Percentiles rank a stretch among this genome's conserved stretches.
phyloP scores from a whole-genome alignment of 2,888 invertebrate genomes.

The Resseliella maxima region DNA sequence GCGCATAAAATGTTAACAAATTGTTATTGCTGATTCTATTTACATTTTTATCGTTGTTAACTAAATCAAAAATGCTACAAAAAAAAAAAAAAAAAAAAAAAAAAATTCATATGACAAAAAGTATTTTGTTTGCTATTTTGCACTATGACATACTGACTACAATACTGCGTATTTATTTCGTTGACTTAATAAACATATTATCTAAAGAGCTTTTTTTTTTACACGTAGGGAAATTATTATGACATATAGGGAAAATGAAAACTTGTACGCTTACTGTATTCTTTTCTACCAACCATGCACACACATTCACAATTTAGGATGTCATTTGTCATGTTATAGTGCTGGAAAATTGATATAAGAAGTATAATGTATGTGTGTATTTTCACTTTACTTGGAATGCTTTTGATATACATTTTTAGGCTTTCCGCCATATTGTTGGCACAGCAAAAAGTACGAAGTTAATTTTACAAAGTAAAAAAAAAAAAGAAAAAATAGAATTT shows the following conservation, averaged over 20 bases:
- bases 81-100: background rate
- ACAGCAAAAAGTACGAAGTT: constrained; percentile 34
- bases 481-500: no score
- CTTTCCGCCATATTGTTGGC: constrained; percentile 48
- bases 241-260: no score
- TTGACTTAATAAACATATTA: no score
- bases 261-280: background rate
- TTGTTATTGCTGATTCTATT: background rate
- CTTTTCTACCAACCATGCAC: background rate
- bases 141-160: background rate
- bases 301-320: background rate
- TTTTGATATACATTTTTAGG: background rate
- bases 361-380: background rate
- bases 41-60: background rate
- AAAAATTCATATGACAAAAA: background rate
- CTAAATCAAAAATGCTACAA: background rate
- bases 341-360: background rate
- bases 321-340: background rate
- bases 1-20: background rate
- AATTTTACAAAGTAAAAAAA: background rate
- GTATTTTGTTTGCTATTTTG: no score
- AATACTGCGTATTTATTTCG: constrained; percentile 16
- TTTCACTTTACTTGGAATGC: background rate
- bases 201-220: no score
- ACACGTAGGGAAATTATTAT: no score